Conservation (phyloP, 2,888 invertebrate species). For the Eupithecia insigniata region DNA sequence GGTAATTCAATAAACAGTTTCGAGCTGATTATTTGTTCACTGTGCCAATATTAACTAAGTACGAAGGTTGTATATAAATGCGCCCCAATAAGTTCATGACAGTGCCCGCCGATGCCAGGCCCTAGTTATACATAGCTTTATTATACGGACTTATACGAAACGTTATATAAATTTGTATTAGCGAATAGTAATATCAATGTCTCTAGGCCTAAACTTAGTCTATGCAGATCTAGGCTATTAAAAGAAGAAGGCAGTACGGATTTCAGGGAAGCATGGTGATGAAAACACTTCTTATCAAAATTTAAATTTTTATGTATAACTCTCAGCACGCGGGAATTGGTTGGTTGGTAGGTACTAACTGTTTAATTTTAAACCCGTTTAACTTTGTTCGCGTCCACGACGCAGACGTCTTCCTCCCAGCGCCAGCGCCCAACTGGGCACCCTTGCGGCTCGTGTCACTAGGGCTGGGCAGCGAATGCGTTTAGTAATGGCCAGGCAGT, state of each 20-base stretch:
- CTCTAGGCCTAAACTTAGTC: background rate
- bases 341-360: too few species aligned
- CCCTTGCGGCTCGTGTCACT: too few species aligned
- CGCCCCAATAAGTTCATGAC: conserved; percentile 39
- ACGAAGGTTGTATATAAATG: conserved; percentile 56
- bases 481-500: too few species aligned
- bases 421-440: too few species aligned
- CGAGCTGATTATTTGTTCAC: conserved; percentile 12
- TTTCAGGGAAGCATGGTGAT: background rate
- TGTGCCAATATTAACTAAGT: conserved; percentile 36
- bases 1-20: background rate
- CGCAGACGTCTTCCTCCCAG: too few species aligned
- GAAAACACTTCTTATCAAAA: too few species aligned
- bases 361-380: too few species aligned
- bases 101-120: conserved; percentile 36
- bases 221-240: background rate
- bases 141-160: conserved; percentile 49
- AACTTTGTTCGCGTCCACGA: too few species aligned
- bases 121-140: conserved; percentile 51
- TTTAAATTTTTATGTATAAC: too few species aligned
- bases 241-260: background rate
- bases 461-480: too few species aligned
- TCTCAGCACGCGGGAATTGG: too few species aligned
- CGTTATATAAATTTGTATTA: conserved; percentile 51
- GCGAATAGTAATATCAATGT: conserved; percentile 38